These are phyloP conservation scores for Montifringilla adamsi DNA, from an alignment of 2,113 vertebrate species.

Conservation along the genomic window DNA sequence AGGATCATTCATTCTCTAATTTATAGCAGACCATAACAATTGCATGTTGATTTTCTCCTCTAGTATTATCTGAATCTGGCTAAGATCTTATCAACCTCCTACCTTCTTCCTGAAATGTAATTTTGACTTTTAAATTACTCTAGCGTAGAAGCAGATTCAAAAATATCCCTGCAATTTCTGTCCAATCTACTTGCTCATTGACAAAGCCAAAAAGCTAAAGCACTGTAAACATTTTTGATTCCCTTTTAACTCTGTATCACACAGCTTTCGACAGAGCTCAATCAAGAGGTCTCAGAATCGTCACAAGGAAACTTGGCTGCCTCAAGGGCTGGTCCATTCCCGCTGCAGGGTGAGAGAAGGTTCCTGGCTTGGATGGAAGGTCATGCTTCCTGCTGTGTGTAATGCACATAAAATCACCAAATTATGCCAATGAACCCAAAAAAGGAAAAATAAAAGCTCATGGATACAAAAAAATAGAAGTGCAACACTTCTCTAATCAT, in stretches of 20 bases:
- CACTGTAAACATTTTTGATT: neutral
- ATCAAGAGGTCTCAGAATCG: fast-evolving
- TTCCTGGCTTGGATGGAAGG: neutral
- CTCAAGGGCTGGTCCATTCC: neutral
- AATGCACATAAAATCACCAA: neutral
- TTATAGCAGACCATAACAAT: neutral
- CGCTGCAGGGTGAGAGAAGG: fast-evolving
- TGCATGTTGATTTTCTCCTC: neutral
- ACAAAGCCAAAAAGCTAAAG: neutral
- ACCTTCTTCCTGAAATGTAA: neutral
- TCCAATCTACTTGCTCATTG: neutral
- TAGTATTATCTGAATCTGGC: neutral
- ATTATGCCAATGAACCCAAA: neutral
- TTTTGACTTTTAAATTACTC: neutral
- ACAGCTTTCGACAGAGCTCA: neutral
- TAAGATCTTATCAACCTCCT: neutral
- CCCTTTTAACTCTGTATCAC: neutral
- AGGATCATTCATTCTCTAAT: neutral
- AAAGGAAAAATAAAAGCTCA: neutral
- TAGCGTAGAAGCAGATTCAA: neutral
- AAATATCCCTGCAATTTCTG: neutral
- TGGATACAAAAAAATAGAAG: neutral
- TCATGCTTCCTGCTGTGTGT: neutral
- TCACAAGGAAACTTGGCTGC: neutral
- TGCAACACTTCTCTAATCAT: neutral